Base-by-base conservation (phyloP, 2,113 vertebrate species). In the Phalacrocorax brasilianus region DNA sequence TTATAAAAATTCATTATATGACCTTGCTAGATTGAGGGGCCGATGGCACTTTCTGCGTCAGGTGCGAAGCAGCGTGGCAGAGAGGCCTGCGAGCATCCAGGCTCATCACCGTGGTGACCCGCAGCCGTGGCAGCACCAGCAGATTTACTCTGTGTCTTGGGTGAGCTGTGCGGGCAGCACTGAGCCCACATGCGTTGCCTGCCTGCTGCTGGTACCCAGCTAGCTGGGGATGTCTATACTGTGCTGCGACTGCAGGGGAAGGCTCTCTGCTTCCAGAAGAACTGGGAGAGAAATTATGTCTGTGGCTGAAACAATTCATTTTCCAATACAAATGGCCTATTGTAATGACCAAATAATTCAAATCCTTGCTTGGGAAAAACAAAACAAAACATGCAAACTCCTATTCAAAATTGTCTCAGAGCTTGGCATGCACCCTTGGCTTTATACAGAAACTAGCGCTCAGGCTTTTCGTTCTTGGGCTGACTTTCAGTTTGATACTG, bases 261-360 rank as follows among this genome's bases (percentile, higher is more conserved):
- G 67, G 78, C 68, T 52, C 62, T 44, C 91, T 38, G n/a, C 21
- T 17, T 5, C 63, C 82, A 84, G 59, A 45, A 83, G 27, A 50
- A 27, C 8, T 38, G 68, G 30, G 63, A 81, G 42, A 91, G 49
- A 33, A 70, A 94, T 27, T 8, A 61, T 23, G 8, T 53, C 89
- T 78, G 75, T 66, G 81, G 47, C 71, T 59, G 33, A 85, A 94
- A 91, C 83, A 58, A 78, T 73, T 68, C 6, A 4, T 85, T 83
- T 65, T 82, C 72, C 67, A 88, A 33, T 28, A 74, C 76, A 92
- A 94, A 93, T 6, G 85, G 83, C 45, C 76, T 76, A 70, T 89
- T 95, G 86, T 93, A 75, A 85, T 28, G 68, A 75, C 50, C 70
- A 81, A 71, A 52, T 91, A 84, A 91, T 87, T 97, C 85, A 92